A percentile compares a stretch with the other conserved stretches of the same genome.
phyloP scores from a whole-genome alignment of 2,888 invertebrate species.

The Dendrolimus pini region DNA sequence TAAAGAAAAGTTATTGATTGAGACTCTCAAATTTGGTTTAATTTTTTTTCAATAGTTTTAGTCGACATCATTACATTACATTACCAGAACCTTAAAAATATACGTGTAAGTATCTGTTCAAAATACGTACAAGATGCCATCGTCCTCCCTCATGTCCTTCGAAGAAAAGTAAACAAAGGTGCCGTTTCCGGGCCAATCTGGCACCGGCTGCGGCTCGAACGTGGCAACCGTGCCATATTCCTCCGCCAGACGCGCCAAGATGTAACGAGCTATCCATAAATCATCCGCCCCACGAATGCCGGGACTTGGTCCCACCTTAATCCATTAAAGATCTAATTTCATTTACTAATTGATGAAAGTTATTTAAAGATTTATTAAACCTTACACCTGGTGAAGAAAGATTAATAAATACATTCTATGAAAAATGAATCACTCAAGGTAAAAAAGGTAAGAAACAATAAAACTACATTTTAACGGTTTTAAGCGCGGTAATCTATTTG shows the following conservation, averaged over 20 bases:
- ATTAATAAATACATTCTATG: no score
- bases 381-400: no score
- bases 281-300: constrained; percentile 90
- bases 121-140: constrained; percentile 80
- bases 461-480: no score
- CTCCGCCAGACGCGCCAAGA: constrained; percentile 89
- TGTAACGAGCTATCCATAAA: constrained; percentile 91
- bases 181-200: constrained; percentile 94
- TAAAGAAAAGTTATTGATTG: no score
- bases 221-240: constrained; percentile 87
- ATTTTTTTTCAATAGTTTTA: no score
- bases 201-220: constrained; percentile 83
- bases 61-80: no score
- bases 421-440: no score
- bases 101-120: no score
- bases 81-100: no score
- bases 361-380: neutral
- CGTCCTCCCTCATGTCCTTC: constrained; percentile 87
- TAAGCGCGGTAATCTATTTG: no score
- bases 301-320: constrained; percentile 90
- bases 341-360: neutral
- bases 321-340: constrained; percentile 1
- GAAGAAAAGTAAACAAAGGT: constrained; percentile 95
- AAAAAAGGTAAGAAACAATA: no score
- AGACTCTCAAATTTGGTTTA: no score